Evolutionary conservation across 2,113 vertebrate genomes (phyloP), one percentile per base, ranked within the genome.

Genomic region (Larimichthys polyactis): DNA sequence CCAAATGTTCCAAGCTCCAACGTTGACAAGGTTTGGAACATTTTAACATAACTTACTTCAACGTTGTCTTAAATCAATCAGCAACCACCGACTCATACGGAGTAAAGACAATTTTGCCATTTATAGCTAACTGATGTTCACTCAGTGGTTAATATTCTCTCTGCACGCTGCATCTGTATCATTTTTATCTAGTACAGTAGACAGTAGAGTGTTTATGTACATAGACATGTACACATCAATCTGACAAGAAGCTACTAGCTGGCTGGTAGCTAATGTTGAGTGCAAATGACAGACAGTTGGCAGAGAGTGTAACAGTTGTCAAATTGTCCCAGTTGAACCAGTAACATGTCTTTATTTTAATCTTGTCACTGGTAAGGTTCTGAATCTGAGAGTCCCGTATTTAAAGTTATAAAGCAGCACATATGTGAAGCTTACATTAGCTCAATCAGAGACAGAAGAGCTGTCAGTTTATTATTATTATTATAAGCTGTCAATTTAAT

Each of bases 391-490:
- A 14, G 44, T 46, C 44, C 44, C 11, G 12, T 14, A 46, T 12
- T 46, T 14, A 14, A 14, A 4, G 14, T 22, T 66, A 43, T 65
- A 43, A 46, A 65, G n/a, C 20, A 49, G 65, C 46, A 20, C 1
- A 1, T 51, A 16, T 51, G 44, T 19, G 15, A 49, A 27, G 16
- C 46, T 49, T 49, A 65, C 27, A 14, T 66, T 59, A 62, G 48
- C 69, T 78, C 64, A 40, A 60, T 51, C 20, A 60, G 71, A 14
- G 48, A 69, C 58, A 48, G 36, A 58, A 44, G 22, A 11, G 51
- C n/a, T 78, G 52, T 54, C 70, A 65, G 12, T 51, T 17, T 17
- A 7, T 60, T 32, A 4, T 11, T 32, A 4, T 11, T 7, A 14
- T 3, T 11, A 20, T 29, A 5, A 12, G 15, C 19, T 69, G 75